Percentiles rank a stretch among this genome's conserved stretches.
Evolutionary conservation across 2,113 vertebrate species (phyloP).

Genomic region (Brienomyrus brachyistius): DNA sequence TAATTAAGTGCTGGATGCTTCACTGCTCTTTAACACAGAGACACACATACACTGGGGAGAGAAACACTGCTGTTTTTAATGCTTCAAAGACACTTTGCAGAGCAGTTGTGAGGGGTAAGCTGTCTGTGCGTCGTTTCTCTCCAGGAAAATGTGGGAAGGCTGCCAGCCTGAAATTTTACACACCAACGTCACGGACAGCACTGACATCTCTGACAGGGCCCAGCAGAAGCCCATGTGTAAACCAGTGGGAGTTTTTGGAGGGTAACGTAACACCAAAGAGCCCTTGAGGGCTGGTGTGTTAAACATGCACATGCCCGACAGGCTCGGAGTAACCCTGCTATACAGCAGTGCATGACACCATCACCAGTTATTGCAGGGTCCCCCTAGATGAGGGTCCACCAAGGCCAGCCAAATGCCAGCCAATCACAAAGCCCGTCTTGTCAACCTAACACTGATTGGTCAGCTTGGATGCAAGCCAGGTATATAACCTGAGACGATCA

Average conservation of each 20-base stretch:
- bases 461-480: slow-evolving; percentile 54
- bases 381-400: background rate
- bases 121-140: background rate
- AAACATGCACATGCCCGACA: background rate
- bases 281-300: background rate
- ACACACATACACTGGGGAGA: background rate
- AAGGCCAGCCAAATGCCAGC: background rate
- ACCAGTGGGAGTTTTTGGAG: background rate
- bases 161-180: background rate
- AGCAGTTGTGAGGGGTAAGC: background rate
- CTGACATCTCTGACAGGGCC: background rate
- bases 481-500: slow-evolving; percentile 67
- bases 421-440: background rate
- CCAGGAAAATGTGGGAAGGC: background rate
- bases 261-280: background rate
- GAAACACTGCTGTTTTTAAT: background rate
- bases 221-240: background rate
- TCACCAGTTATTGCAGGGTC: background rate
- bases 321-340: background rate
- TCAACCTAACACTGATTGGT: slow-evolving; percentile 44
- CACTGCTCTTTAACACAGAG: background rate
- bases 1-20: slow-evolving; percentile 21
- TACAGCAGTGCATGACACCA: background rate
- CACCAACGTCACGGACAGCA: background rate
- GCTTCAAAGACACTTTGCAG: background rate